Percentiles rank a stretch among this genome's conserved stretches.
Conservation (phyloP, 2,113 vertebrate genomes). For the Riparia riparia region DNA sequence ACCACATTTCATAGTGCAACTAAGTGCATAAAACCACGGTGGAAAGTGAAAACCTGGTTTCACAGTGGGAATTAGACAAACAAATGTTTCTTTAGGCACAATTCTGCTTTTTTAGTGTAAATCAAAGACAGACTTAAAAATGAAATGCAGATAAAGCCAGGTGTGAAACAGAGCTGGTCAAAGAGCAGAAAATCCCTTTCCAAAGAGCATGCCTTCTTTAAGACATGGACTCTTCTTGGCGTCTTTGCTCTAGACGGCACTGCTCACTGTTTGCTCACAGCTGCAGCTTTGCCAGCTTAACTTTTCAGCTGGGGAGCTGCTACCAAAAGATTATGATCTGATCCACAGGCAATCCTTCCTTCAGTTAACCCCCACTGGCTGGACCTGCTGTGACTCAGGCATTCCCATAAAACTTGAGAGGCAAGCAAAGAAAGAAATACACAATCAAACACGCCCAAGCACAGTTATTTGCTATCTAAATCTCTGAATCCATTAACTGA, state of each 20-base stretch:
- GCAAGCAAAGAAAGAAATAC: neutral
- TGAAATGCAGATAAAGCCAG: neutral
- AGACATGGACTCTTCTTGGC: neutral
- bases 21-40: neutral
- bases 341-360: neutral
- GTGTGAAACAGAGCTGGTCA: neutral
- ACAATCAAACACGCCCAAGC: neutral
- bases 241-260: neutral
- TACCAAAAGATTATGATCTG: neutral
- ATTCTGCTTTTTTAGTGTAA: neutral
- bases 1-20: constrained; percentile 11
- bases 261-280: neutral
- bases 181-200: neutral
- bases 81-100: neutral
- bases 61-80: constrained; percentile 9
- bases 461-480: neutral
- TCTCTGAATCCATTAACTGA: neutral
- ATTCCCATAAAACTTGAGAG: neutral
- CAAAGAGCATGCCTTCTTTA: neutral
- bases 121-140: neutral
- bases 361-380: neutral
- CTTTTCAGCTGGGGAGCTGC: neutral
- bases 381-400: neutral
- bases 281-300: neutral
- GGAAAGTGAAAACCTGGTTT: neutral